phyloP scores from a whole-genome alignment of 2,113 vertebrate genomes.

The Ibidorhyncha struthersii region DNA sequence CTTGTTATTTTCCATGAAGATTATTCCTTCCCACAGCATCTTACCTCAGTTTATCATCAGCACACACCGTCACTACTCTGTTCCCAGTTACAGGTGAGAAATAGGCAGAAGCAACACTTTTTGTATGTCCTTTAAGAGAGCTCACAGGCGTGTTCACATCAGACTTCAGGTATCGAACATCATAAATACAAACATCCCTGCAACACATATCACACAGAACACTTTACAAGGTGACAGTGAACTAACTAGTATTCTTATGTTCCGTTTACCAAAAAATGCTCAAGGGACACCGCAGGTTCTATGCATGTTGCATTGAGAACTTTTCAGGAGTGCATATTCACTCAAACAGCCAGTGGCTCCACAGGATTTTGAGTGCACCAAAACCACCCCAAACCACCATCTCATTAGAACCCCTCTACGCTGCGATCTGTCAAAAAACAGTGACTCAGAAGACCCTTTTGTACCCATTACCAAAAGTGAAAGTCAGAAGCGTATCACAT shows the following conservation, averaged over 20 bases:
- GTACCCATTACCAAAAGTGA: neutral
- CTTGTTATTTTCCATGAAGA: too few relatives aligned
- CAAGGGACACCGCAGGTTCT: accelerated
- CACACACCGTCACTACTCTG: slow-evolving; percentile 82
- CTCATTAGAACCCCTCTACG: neutral
- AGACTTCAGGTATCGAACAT: slow-evolving; percentile 78
- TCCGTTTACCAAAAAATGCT: accelerated
- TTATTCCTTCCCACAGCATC: neutral
- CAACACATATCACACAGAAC: neutral
- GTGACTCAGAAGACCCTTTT: too few relatives aligned
- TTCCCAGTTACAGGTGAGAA: slow-evolving; percentile 88
- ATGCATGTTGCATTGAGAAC: accelerated
- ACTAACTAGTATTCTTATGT: accelerated
- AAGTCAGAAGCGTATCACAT: neutral
- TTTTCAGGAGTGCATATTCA: neutral
- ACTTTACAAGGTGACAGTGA: too few relatives aligned
- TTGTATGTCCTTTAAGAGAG: slow-evolving; percentile 75
- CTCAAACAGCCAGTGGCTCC: neutral
- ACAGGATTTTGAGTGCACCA: neutral
- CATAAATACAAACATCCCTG: slow-evolving; percentile 82
- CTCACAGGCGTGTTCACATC: slow-evolving; percentile 66
- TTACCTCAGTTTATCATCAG: slow-evolving; percentile 86
- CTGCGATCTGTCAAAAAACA: too few relatives aligned
- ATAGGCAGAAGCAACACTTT: slow-evolving; percentile 80
- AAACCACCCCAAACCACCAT: neutral